Conservation (phyloP, 2,113 vertebrate species). For the Serinus canaria region DNA sequence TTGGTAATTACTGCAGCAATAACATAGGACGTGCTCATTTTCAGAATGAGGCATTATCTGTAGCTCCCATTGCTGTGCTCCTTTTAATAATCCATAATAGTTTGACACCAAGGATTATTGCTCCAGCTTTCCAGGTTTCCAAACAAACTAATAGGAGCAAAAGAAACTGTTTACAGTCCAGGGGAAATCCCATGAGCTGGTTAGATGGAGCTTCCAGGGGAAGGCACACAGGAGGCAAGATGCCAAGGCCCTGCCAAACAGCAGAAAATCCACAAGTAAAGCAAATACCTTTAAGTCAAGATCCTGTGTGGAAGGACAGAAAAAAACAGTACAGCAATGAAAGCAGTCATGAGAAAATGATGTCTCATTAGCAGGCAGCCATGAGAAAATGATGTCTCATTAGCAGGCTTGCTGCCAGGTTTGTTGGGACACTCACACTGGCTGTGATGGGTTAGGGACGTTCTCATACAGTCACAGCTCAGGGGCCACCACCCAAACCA, state of each 20-base stretch:
- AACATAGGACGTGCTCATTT: slow-evolving; percentile 61
- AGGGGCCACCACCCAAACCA: not conserved
- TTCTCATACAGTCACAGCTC: not conserved
- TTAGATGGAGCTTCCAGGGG: not conserved
- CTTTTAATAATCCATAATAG: slow-evolving; percentile 67
- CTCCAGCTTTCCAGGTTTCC: slow-evolving; percentile 61
- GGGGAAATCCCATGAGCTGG: not conserved
- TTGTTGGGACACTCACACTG: not conserved
- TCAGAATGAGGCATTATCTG: slow-evolving; percentile 60
- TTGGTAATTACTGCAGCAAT: slow-evolving; percentile 71
- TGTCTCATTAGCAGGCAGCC: not conserved
- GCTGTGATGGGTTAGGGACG: not conserved
- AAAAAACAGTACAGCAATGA: not conserved
- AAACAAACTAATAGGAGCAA: slow-evolving; percentile 25
- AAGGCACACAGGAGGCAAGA: not conserved
- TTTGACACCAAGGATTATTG: slow-evolving; percentile 63
- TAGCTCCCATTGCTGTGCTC: slow-evolving; percentile 16
- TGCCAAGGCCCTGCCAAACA: not conserved
- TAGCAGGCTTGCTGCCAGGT: accelerated
- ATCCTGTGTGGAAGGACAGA: not conserved
- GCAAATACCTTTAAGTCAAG: not conserved
- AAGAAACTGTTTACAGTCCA: not conserved
- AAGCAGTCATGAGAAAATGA: not conserved
- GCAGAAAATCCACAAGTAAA: not conserved
- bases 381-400: not conserved